Conservation (phyloP, 2,113 vertebrate species). For the Sceloporus tristichus region DNA sequence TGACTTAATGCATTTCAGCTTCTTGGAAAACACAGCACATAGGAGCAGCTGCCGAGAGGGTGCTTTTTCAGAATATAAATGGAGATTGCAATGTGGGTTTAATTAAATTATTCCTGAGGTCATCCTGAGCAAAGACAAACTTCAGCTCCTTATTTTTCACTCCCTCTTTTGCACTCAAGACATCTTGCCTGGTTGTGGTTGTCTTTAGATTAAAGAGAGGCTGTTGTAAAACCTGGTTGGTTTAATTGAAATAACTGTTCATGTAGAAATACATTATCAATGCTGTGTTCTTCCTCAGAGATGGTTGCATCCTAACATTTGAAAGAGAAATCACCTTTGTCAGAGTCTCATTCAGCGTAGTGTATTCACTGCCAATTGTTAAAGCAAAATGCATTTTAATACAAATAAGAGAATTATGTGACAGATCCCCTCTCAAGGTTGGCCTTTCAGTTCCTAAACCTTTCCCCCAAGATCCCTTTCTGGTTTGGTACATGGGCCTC, state of each 20-base stretch:
- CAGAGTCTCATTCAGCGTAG: neutral
- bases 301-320: neutral
- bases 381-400: neutral
- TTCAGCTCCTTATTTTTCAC: constrained; percentile 57
- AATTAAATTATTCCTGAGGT: constrained; percentile 63
- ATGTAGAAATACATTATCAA: neutral
- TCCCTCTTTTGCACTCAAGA: constrained; percentile 40
- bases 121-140: constrained; percentile 61
- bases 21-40: constrained; percentile 66
- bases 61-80: constrained; percentile 59
- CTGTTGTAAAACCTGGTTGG: neutral
- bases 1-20: constrained; percentile 46
- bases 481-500: no score
- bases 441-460: no score
- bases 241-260: constrained; percentile 2
- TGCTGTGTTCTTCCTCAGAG: neutral
- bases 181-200: constrained; percentile 31
- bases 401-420: neutral
- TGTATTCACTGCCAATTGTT: neutral
- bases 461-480: no score
- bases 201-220: constrained; percentile 22
- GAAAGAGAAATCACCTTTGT: constrained; percentile 2
- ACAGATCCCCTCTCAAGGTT: no score
- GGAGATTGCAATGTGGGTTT: constrained; percentile 53
- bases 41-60: constrained; percentile 2